Evolutionary conservation across 1,140 invertebrate genomes (phyloP), one percentile per base, ranked within the genome.

Genomic region (Phymorhynchus buccinoides): DNA sequence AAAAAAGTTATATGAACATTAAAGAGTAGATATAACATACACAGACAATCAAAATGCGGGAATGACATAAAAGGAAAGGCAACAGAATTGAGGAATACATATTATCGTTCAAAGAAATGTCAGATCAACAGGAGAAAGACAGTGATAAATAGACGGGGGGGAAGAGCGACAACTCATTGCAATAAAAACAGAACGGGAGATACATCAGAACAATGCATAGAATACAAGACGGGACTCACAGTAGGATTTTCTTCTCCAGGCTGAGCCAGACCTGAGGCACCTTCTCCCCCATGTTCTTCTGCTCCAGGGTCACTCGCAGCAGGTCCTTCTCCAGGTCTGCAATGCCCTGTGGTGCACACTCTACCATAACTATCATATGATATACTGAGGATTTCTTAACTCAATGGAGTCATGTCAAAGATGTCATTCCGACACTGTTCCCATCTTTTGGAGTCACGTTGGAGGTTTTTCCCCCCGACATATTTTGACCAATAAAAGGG

Each of bases 191-290:
- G 3, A 75, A 78, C 30, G 22, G 30, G 14, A 32, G 12, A 71
- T 16, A 71, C 66, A 71, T 7, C 14, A 78, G 42, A 7, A 78
- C 1, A 78, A 42, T 6, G 0, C 41, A 42, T 7, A 42, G 22
- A 42, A 22, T 42, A 37, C 30, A 78, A 37, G 27, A n/a, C 39
- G n/a, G 18, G 9, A 83, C 89, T 87, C 85, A 89, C 89, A 66
- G 84, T 14, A 89, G 79, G 14, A 91, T 91, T 62, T 89, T 89
- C 32, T 89, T 88, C 86, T 93, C 92, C 88, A 92, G 86, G 80
- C 90, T 92, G 1, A 93, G 88, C 92, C 92, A 93, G 27, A 91
- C 91, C 84, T 93, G 88, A 14, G 92, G 92, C 39, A 93, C 91
- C 66, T 92, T 90, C 85, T 93, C 92, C 35, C 91, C 92, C 92